These are phyloP conservation scores for Scalopus aquaticus DNA, from an alignment of 2,113 vertebrate genomes.

Conservation along the genomic window DNA sequence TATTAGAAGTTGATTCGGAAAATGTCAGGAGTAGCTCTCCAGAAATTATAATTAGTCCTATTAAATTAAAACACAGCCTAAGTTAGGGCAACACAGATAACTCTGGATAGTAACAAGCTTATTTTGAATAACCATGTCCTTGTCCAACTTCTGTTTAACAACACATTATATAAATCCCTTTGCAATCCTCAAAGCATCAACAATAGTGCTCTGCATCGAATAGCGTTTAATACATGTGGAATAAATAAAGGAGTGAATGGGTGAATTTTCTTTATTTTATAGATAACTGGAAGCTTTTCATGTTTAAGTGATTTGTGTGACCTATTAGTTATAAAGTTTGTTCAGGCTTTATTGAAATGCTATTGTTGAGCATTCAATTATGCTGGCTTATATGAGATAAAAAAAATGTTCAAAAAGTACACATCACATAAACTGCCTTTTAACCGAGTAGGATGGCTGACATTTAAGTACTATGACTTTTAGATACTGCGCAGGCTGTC, in stretches of 20 bases:
- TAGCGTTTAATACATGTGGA: not conserved
- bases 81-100: not conserved
- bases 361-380: constrained; percentile 21
- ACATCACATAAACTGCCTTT: constrained; percentile 39
- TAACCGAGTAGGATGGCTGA: constrained; percentile 37
- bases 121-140: not conserved
- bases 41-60: not conserved
- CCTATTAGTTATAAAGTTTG: not conserved
- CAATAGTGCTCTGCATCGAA: not conserved
- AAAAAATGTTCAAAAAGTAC: constrained; percentile 38
- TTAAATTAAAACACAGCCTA: not conserved
- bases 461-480: constrained; percentile 34
- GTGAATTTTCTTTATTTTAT: not conserved
- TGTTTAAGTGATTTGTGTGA: not conserved
- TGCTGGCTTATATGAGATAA: not conserved
- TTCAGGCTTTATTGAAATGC: constrained; percentile 37
- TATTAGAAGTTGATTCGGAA: not conserved
- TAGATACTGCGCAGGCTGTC: not conserved
- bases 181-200: not conserved
- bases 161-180: not conserved
- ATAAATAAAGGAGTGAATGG: not conserved
- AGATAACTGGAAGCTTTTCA: constrained; percentile 27
- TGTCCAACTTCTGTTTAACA: not conserved
- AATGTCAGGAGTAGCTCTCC: not conserved
- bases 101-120: not conserved